Conservation (phyloP, 2,888 invertebrate genomes). For the Cremastinae sp. region DNA sequence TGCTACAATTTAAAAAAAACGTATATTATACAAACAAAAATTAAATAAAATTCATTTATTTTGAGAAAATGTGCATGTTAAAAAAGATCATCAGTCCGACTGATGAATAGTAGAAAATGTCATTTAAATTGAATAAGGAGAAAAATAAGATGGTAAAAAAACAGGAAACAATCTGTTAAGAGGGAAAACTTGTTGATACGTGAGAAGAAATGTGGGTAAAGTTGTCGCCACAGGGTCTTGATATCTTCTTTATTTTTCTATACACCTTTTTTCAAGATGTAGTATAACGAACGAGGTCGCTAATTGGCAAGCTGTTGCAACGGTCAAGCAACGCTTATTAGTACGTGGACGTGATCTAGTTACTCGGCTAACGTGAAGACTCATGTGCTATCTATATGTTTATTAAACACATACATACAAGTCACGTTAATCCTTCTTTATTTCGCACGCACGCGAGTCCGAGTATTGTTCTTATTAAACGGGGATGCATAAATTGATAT, state of each 20-base stretch:
- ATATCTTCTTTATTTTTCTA: constrained; percentile 31
- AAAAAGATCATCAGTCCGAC: too few species aligned
- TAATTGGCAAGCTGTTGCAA: constrained; percentile 75
- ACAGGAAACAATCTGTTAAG: background rate
- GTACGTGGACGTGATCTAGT: constrained; percentile 78
- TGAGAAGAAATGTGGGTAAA: constrained; percentile 16
- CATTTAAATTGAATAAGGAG: too few species aligned
- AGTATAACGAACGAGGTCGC: constrained; percentile 66
- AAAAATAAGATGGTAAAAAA: background rate
- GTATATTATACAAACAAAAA: too few species aligned
- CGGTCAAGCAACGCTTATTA: constrained; percentile 77
- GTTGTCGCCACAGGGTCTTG: background rate
- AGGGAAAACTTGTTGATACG: constrained; percentile 7
- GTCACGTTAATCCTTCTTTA: background rate
- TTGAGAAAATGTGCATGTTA: too few species aligned
- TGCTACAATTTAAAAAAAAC: too few species aligned
- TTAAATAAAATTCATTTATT: too few species aligned
- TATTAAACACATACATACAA: background rate
- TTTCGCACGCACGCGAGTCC: background rate
- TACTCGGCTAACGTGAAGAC: constrained; percentile 69
- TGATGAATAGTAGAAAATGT: too few species aligned
- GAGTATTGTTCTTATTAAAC: too few species aligned
- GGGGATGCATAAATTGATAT: too few species aligned
- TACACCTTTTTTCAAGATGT: constrained; percentile 50
- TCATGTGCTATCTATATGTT: constrained; percentile 32